phyloP scores from a whole-genome alignment of 2,888 invertebrate genomes.

The Agapetus fuscipes region DNA sequence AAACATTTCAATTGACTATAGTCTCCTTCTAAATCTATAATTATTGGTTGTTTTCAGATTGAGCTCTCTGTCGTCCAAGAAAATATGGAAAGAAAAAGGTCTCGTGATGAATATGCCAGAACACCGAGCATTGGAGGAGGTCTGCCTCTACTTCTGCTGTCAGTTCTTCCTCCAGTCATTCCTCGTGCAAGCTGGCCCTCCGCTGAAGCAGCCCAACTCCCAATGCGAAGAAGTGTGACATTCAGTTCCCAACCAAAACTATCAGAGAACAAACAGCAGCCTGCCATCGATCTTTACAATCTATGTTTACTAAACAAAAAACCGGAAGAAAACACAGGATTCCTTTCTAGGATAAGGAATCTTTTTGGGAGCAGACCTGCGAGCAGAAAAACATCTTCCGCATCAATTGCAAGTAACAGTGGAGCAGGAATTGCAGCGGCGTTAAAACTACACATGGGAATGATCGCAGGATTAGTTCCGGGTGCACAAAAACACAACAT shows the following conservation, averaged over 20 bases:
- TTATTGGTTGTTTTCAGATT: conserved; percentile 8
- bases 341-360: conserved; percentile 44
- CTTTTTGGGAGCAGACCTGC: conserved; percentile 56
- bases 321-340: conserved; percentile 43
- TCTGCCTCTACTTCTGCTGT: conserved; percentile 58
- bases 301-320: conserved; percentile 46
- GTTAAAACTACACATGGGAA: conserved; percentile 61
- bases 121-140: conserved; percentile 62
- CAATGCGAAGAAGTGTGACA: conserved; percentile 50
- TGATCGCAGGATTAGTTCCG: conserved; percentile 61
- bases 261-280: conserved; percentile 46
- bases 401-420: conserved; percentile 49
- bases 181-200: conserved; percentile 72
- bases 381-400: conserved; percentile 58
- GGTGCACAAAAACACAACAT: conserved; percentile 49
- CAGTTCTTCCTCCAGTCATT: conserved; percentile 65
- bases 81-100: conserved; percentile 19
- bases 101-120: conserved; percentile 27
- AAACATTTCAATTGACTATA: too few species aligned
- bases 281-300: conserved; percentile 50
- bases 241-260: conserved; percentile 59
- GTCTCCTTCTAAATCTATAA: background rate
- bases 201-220: conserved; percentile 50
- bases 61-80: conserved; percentile 19
- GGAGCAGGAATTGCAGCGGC: conserved; percentile 58